Evolutionary conservation across 2,113 vertebrate genomes (phyloP).

Genomic region (Scortum barcoo): DNA sequence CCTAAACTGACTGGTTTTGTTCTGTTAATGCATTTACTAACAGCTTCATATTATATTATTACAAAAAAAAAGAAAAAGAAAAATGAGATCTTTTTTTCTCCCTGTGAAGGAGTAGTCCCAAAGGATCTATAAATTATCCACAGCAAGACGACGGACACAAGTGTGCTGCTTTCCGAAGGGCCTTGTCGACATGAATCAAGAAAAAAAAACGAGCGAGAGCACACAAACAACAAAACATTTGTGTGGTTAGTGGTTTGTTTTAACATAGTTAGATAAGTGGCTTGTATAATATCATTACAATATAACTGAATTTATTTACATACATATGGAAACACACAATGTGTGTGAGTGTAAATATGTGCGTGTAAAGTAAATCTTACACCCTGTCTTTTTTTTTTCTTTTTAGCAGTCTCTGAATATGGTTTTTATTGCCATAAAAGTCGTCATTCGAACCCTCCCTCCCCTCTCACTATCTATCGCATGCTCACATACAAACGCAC

Average conservation of each 20-base stretch:
- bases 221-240: slow-evolving; percentile 81
- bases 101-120: slow-evolving; percentile 78
- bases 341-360: slow-evolving; percentile 84
- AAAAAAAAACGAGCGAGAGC: slow-evolving; percentile 71
- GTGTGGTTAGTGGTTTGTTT: slow-evolving; percentile 88
- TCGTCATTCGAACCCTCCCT: slow-evolving; percentile 51
- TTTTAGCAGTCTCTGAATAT: slow-evolving; percentile 73
- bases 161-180: slow-evolving; percentile 81
- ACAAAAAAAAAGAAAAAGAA: slow-evolving; percentile 61
- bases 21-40: slow-evolving; percentile 70
- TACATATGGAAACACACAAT: slow-evolving; percentile 83
- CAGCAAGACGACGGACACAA: slow-evolving; percentile 71
- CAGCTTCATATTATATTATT: slow-evolving; percentile 75
- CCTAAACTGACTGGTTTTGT: slow-evolving; percentile 77
- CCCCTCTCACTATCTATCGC: slow-evolving; percentile 11
- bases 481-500: slow-evolving; percentile 59
- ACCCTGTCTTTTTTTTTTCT: slow-evolving; percentile 79
- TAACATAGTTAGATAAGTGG: slow-evolving; percentile 86
- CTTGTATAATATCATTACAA: slow-evolving; percentile 84
- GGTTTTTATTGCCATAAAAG: slow-evolving; percentile 70
- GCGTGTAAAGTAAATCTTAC: slow-evolving; percentile 84
- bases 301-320: slow-evolving; percentile 85
- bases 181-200: slow-evolving; percentile 77
- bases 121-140: slow-evolving; percentile 84
- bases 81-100: slow-evolving; percentile 54